Evolutionary conservation across 2,888 invertebrate species (phyloP).

Genomic region (Callyntrura sp.): DNA sequence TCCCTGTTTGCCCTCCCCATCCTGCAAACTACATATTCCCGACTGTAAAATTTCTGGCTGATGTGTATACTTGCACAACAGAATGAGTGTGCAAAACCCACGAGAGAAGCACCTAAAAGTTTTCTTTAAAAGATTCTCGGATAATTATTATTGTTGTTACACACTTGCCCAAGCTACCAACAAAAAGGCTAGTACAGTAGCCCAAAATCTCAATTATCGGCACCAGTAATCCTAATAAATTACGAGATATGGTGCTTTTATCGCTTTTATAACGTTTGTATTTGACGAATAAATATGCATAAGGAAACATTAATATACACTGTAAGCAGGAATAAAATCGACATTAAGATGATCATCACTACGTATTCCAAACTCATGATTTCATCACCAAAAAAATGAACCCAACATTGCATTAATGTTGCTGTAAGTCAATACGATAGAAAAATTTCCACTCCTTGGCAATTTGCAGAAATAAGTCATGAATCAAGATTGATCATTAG

Average conservation of each 20-base stretch:
- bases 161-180: neutral
- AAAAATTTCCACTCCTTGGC: conserved; percentile 59
- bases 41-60: neutral
- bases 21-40: neutral
- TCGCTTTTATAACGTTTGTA: conserved; percentile 28
- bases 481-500: conserved; percentile 74
- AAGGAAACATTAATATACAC: conserved; percentile 21
- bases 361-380: conserved; percentile 18
- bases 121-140: neutral
- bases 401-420: conserved; percentile 2
- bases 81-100: conserved; percentile 41
- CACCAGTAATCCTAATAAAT: conserved; percentile 67
- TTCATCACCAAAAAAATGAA: conserved; percentile 56
- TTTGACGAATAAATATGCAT: conserved; percentile 50
- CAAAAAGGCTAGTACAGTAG: conserved; percentile 32
- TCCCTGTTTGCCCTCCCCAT: neutral
- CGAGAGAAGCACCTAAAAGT: conserved; percentile 24
- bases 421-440: conserved; percentile 30
- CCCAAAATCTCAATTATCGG: conserved; percentile 68
- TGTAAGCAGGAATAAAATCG: neutral
- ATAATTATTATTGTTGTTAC: neutral
- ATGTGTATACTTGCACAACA: neutral
- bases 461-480: conserved; percentile 76
- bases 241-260: conserved; percentile 47
- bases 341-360: conserved; percentile 4